phyloP scores from a whole-genome alignment of 2,113 vertebrate genomes.

The Phalacrocorax pelagicus region DNA sequence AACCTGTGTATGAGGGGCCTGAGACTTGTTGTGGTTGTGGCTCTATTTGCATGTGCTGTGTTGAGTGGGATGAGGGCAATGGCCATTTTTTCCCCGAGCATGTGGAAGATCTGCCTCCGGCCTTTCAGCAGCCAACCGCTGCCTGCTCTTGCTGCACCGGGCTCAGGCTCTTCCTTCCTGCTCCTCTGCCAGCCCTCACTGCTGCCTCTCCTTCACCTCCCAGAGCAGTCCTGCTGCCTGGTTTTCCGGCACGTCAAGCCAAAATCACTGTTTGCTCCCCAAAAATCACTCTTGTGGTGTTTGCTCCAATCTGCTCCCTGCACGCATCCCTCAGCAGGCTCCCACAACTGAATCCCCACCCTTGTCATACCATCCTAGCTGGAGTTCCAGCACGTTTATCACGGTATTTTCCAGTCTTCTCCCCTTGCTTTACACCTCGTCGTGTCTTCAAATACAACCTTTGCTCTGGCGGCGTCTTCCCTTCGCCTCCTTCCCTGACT shows the following conservation, averaged over 20 bases:
- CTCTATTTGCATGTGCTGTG: neutral
- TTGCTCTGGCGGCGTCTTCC: fast-evolving
- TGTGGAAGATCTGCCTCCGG: neutral
- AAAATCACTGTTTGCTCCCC: neutral
- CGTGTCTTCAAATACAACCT: neutral
- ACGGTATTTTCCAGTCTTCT: neutral
- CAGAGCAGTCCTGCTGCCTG: neutral
- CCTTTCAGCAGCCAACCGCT: neutral
- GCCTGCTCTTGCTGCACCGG: neutral
- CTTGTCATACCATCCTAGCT: neutral
- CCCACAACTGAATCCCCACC: neutral
- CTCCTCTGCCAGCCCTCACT: neutral
- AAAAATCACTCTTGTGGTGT: neutral
- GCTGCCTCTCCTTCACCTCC: neutral
- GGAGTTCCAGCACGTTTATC: neutral
- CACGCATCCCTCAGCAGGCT: neutral
- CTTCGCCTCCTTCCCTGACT: neutral
- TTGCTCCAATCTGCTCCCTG: neutral
- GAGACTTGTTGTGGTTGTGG: neutral
- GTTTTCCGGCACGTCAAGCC: neutral
- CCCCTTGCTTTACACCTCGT: neutral
- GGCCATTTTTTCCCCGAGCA: neutral
- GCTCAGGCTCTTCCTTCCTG: neutral
- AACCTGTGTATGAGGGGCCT: neutral
- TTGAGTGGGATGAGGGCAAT: neutral